Base-by-base conservation (phyloP, 2,888 invertebrate genomes). In the Oscheius sp. region DNA sequence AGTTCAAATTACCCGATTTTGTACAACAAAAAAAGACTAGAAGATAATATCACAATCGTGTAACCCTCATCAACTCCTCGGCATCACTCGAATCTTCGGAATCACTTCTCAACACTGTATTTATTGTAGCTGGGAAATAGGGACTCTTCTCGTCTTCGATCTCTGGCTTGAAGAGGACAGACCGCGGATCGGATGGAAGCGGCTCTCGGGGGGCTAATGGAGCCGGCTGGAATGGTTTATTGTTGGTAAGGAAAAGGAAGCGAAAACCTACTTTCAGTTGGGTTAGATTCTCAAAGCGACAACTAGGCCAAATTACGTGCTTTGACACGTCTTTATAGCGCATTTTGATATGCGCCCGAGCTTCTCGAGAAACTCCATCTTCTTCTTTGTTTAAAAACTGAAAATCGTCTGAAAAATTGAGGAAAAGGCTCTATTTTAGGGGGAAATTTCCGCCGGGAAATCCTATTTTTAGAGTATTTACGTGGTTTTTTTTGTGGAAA, bases 61-160 rank as follows among this genome's bases (percentile, higher is more conserved):
- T 80, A 74, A 80, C 76, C 23, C 71, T 66, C 39, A 75, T 69
- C 17, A 80, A 70, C 50, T 75, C 76, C 25, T 80, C 80, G 23
- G 74, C 78, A n/a, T 73, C 73, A 53, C 75, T 75, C 3, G 80
- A 80, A 55, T 76, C 80, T 70, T 80, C 80, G 4, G 77, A 77
- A 69, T 80, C 80, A 27, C 76, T 76, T n/a, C 80, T 69, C 10
- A 80, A 69, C 17, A 80, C 80, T 25, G 63, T 50, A 34, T 80
- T 80, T 58, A 80, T 80, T 1, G 78, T 78, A 31, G 74, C 73
- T 10, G 78, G 75, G 53, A 76, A 67, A 63, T 78, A 80, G 15
- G 80, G 80, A 0, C 76, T 70, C 25, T 68, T 55, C 46, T 76
- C 74, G 34, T 80, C 80, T 45, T 80, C 80, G 33, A 80, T 69